Conservation (phyloP, 2,113 vertebrate genomes). For the Naja naja region DNA sequence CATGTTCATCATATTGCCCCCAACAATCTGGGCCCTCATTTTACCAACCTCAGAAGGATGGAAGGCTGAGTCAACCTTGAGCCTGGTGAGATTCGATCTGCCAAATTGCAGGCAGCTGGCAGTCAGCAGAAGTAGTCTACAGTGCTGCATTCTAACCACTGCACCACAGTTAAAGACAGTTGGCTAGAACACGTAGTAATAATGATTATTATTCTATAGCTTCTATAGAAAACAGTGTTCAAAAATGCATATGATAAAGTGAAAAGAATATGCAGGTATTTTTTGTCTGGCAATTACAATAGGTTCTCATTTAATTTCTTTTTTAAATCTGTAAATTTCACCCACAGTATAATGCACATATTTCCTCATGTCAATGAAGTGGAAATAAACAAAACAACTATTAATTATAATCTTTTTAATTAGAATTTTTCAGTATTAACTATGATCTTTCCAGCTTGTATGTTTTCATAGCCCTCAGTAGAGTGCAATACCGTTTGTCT, state of each 20-base stretch:
- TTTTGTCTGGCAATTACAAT: background rate
- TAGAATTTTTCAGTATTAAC: background rate
- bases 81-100: too few species aligned
- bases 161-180: background rate
- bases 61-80: too few species aligned
- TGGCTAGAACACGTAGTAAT: background rate
- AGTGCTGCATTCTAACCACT: too few species aligned
- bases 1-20: too few species aligned
- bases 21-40: too few species aligned
- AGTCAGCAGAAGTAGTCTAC: too few species aligned
- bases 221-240: background rate
- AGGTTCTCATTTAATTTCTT: background rate
- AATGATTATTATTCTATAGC: background rate
- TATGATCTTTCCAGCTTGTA: slow-evolving; percentile 37
- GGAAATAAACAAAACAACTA: background rate
- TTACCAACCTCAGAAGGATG: too few species aligned
- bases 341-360: background rate
- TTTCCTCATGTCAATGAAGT: background rate
- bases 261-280: background rate
- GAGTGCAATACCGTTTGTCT: slow-evolving; percentile 49
- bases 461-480: slow-evolving; percentile 4
- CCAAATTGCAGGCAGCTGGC: too few species aligned
- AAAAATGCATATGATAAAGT: background rate
- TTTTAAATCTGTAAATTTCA: background rate
- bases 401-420: slow-evolving; percentile 24